Base-by-base conservation (phyloP, 1,140 invertebrate genomes). In the Lutraria rhynchaena region DNA sequence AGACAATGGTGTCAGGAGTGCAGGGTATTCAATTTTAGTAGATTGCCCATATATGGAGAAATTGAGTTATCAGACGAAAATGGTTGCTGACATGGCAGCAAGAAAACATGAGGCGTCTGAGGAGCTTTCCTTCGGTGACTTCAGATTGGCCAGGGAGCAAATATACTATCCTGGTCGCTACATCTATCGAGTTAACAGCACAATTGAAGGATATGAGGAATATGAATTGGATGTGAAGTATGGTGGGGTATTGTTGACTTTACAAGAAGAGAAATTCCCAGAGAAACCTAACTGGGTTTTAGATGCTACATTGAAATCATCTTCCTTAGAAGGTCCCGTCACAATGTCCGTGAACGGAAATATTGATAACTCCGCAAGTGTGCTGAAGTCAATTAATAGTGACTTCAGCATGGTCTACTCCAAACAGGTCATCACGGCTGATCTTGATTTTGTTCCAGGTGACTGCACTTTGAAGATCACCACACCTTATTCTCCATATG, bases 121-220 rank as follows among this genome's bases (percentile, higher is more conserved):
- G 15, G 37, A 41, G 15, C 37, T 41, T 41, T 9, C 27, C 1
- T 77, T 67, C 51, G 75, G 75, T 7, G 75, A 67, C 1, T 7
- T 53, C 1, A 44, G 29, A 33, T 41, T 67, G 3, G 13, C 27
- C 5, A 31, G 9, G 46, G 44, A 65, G 24, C 1, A 67, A n/a
- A 17, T 55, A 13, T 67, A 29, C 27, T n/a, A 67, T n/a, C n/a
- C n/a, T 24, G 63, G 75, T 11, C 29, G n/a, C 1, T 65, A 65
- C 24, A 19, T 35, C 19, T 67, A 41, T 22, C 35, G 27, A 33
- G 15, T n/a, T 17, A 57, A 4, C 33, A 77, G 15, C 29, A 44
- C 75, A 24, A 29, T 77, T 35, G 61, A 77, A 57, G 61, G 61
- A 51, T 77, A 37, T 67, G 75, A 77, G 22, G 27, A 55, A 15